A percentile compares a stretch with the other conserved stretches of the same genome.
Conservation (phyloP, 1,140 invertebrate genomes). For the Euglossa dilemma region DNA sequence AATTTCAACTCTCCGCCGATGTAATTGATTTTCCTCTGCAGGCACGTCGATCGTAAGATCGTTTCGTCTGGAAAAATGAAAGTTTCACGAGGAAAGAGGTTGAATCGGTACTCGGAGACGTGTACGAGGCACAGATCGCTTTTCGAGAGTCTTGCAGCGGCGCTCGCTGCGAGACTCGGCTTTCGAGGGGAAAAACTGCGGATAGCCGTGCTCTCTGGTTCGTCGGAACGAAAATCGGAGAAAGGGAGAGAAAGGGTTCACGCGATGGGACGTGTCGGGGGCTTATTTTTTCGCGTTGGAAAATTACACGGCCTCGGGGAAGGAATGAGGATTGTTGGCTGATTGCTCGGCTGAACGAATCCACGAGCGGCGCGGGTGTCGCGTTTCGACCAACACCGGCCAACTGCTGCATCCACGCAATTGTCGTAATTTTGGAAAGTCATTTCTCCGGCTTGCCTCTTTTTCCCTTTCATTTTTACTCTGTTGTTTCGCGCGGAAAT, state of each 20-base stretch:
- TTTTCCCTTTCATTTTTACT: too few species aligned
- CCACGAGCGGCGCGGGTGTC: background rate
- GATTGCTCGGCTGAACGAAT: constrained; percentile 18
- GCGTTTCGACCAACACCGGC: background rate
- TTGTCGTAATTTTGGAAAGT: constrained; percentile 36
- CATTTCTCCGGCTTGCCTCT: background rate
- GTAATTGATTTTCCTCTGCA: too few species aligned
- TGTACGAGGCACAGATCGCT: background rate
- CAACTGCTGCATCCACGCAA: constrained; percentile 8
- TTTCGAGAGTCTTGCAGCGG: background rate
- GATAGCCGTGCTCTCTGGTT: too few species aligned
- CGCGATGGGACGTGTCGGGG: background rate
- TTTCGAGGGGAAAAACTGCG: background rate
- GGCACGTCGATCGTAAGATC: too few species aligned
- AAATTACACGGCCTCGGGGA: constrained; percentile 2
- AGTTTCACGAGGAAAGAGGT: too few species aligned
- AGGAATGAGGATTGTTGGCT: constrained; percentile 12
- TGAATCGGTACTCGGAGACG: too few species aligned
- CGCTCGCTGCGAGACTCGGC: background rate
- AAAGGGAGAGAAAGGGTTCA: constrained; percentile 44
- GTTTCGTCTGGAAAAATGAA: too few species aligned
- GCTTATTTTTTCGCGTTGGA: constrained; percentile 16
- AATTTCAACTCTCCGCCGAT: too few species aligned
- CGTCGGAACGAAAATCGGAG: background rate
- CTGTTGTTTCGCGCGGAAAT: constrained; percentile 9